Conservation (phyloP, 2,888 invertebrate species). For the Patella ulyssiponensis region DNA sequence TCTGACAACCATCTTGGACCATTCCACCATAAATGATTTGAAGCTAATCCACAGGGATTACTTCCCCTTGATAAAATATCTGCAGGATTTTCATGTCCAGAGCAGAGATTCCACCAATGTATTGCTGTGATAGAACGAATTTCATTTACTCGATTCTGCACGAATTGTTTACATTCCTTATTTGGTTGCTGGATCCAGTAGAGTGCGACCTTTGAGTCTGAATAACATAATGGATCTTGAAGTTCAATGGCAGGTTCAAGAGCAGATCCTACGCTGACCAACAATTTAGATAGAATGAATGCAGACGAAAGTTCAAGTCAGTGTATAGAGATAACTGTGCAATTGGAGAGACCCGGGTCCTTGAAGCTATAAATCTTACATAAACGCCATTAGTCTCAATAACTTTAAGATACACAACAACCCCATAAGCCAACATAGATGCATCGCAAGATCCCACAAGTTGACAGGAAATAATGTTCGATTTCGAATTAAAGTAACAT, state of each 20-base stretch:
- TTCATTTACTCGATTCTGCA: not conserved
- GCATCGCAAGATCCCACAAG: not conserved
- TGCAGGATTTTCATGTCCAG: slow-evolving; percentile 6
- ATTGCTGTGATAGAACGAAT: not conserved
- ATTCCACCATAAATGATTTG: not conserved
- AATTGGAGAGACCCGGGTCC: not conserved
- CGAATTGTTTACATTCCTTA: not conserved
- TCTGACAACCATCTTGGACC: not conserved
- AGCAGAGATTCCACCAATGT: not conserved
- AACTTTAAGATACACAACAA: not conserved
- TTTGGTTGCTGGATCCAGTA: not conserved
- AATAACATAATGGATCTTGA: not conserved
- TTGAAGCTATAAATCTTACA: not conserved
- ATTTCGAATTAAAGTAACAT: not conserved
- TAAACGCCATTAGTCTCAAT: not conserved
- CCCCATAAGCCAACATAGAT: not conserved
- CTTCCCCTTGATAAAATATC: too few relatives aligned
- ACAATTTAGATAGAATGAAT: not conserved
- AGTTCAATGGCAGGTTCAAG: not conserved
- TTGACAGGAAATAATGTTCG: not conserved
- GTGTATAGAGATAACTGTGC: not conserved
- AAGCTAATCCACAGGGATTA: slow-evolving; percentile 6
- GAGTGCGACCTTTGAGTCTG: not conserved
- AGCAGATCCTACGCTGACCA: not conserved
- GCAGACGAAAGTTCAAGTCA: not conserved